Evolutionary conservation across 2,888 invertebrate species (phyloP).

Genomic region (Anthophora plumipes): DNA sequence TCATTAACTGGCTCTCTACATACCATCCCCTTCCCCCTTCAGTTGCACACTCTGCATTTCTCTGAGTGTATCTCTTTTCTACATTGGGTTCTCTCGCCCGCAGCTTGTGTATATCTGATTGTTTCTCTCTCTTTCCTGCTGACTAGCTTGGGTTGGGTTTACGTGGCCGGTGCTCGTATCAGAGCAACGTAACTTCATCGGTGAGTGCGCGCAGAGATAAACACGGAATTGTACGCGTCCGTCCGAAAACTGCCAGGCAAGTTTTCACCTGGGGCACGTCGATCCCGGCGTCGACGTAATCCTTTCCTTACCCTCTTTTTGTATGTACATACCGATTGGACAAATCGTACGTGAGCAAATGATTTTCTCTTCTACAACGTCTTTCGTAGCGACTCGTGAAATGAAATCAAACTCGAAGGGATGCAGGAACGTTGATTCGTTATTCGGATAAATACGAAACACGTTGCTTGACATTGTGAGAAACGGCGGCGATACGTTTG

Average conservation of each 20-base stretch:
- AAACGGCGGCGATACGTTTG: no score
- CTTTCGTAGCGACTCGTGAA: neutral
- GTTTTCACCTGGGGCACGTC: slow-evolving; percentile 48
- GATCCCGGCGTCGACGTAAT: slow-evolving; percentile 23
- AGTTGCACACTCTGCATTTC: neutral
- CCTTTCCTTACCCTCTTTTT: slow-evolving; percentile 35
- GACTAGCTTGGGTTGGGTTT: neutral
- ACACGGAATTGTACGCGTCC: slow-evolving; percentile 63
- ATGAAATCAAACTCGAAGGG: neutral
- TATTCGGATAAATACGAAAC: neutral
- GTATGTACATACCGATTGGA: slow-evolving; percentile 1
- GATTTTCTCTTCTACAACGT: neutral
- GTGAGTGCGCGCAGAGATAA: slow-evolving; percentile 60
- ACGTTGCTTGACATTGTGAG: neutral
- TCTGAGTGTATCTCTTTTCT: neutral
- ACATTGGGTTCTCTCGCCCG: neutral
- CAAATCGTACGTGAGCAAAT: slow-evolving; percentile 20
- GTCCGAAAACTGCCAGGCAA: slow-evolving; percentile 57
- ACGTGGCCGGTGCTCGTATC: neutral
- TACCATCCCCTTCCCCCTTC: slow-evolving; percentile 18
- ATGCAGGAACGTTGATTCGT: neutral
- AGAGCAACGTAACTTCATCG: slow-evolving; percentile 21
- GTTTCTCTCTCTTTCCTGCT: neutral
- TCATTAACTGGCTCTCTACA: slow-evolving; percentile 52
- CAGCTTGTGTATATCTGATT: neutral